phyloP scores from a whole-genome alignment of 1,140 invertebrate genomes.

The Diprion similis region DNA sequence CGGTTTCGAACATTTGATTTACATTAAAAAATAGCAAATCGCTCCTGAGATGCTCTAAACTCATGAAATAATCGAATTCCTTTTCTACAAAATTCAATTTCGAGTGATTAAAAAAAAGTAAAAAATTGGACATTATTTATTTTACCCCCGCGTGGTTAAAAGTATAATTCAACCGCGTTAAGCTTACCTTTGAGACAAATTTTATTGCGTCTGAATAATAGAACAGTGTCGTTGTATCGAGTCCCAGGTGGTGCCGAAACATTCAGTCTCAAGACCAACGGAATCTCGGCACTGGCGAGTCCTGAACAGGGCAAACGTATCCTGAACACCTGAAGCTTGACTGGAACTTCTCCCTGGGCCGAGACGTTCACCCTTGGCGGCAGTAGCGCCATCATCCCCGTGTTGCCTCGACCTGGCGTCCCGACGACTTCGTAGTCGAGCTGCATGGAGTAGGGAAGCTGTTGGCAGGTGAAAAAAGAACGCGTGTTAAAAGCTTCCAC shows the following conservation, averaged over 20 bases:
- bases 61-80: no score
- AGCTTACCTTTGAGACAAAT: slow-evolving; percentile 85
- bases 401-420: slow-evolving; percentile 42
- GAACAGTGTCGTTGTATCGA: slow-evolving; percentile 73
- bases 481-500: not conserved
- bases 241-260: slow-evolving; percentile 70
- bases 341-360: slow-evolving; percentile 76
- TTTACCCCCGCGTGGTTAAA: no score
- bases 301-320: slow-evolving; percentile 82
- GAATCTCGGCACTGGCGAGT: slow-evolving; percentile 74
- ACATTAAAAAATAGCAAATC: no score
- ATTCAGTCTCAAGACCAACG: slow-evolving; percentile 77
- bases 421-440: slow-evolving; percentile 78
- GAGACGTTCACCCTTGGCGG: slow-evolving; percentile 83
- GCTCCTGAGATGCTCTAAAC: no score
- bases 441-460: slow-evolving; percentile 80
- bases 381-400: slow-evolving; percentile 67
- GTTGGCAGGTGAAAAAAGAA: slow-evolving; percentile 43
- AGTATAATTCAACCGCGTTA: not conserved
- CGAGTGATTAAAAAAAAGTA: no score
- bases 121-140: no score
- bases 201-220: slow-evolving; percentile 86
- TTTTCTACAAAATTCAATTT: no score
- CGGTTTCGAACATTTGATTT: no score
- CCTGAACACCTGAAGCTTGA: slow-evolving; percentile 77